Evolutionary conservation across 64 coral and sea anemone genomes (phyloP), one percentile per base, ranked within the genome.

Genomic region (Actinia equina): DNA sequence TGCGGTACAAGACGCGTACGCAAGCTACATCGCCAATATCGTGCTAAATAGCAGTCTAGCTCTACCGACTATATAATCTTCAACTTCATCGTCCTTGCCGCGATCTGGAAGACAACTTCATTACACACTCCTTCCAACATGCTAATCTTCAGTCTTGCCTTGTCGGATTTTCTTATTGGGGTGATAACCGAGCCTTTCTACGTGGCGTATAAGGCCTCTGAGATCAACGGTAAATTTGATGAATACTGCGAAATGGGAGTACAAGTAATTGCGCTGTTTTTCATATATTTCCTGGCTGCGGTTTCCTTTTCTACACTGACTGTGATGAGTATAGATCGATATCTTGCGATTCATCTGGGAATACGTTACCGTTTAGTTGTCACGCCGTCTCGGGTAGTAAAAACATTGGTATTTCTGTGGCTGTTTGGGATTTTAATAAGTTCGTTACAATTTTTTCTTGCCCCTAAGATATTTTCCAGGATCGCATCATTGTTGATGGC

Each of bases 291-390:
- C 57, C 85, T 91, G 44, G 71, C 65, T 37, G 13, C 70, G 4
- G 84, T 82, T 17, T 91, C 89, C 2, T 91, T 80, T 51, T 5
- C 22, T 2, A 91, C 89, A 7, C 84, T 86, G 17, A 81, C 84
- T 37, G 83, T 26, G 0, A 86, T 91, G 44, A 91, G 89, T 19
- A 49, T 91, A 15, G 89, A 91, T 42, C 53, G 84, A 44, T 91
- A 67, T 43, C 84, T 86, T 51, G 89, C 89, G 0, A 43, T 91
- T 4, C 20, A 61, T 55, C 71, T 86, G 26, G 43, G 84, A 52
- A 60, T 79, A 10, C 63, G 71, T 23, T 80, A 91, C 45, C 83
- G 84, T n/a, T 22, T 86, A 7, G 59, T 91, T 3, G 71, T 91
- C 1, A 91, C 89, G n/a, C 82, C 45, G 9, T 86, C 44, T 52